phyloP scores from a whole-genome alignment of 1,140 invertebrate genomes.

The Apocrypta bakeri region DNA sequence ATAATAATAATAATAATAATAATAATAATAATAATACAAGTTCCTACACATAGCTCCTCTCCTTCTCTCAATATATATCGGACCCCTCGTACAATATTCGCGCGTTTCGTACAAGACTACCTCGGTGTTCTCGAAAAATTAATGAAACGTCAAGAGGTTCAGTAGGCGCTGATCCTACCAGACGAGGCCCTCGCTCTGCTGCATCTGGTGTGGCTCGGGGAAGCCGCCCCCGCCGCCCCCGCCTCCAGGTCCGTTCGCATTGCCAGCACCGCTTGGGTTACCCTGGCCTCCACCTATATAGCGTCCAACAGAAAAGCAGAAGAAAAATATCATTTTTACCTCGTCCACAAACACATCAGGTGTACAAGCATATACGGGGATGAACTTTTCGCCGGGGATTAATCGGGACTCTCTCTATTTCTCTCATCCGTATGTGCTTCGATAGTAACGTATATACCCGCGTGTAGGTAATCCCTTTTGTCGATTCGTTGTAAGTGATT shows the following conservation, averaged over 20 bases:
- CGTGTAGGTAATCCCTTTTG: background rate
- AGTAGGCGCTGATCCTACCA: conserved; percentile 75
- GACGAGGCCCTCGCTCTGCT: conserved; percentile 83
- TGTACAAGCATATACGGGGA: background rate
- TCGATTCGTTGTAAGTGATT: background rate
- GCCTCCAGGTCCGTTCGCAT: conserved; percentile 69
- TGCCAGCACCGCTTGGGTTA: conserved; percentile 71
- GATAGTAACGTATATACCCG: too few species aligned
- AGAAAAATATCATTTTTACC: background rate
- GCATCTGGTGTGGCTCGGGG: conserved; percentile 82
- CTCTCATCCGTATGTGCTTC: too few species aligned
- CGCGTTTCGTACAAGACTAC: background rate
- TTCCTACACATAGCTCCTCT: background rate
- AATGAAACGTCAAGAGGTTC: conserved; percentile 66
- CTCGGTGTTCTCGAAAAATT: conserved; percentile 56
- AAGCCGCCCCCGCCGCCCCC: conserved; percentile 77
- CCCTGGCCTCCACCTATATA: conserved; percentile 69
- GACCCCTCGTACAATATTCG: background rate
- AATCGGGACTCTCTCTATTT: too few species aligned
- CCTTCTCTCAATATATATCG: background rate
- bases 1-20: background rate
- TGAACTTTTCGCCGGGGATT: background rate
- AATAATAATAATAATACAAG: background rate
- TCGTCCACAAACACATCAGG: too few species aligned
- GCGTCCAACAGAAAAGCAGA: background rate